Percentiles rank a stretch among this genome's conserved stretches.
phyloP scores from a whole-genome alignment of 2,113 vertebrate species.

The Chionodraco myersi region DNA sequence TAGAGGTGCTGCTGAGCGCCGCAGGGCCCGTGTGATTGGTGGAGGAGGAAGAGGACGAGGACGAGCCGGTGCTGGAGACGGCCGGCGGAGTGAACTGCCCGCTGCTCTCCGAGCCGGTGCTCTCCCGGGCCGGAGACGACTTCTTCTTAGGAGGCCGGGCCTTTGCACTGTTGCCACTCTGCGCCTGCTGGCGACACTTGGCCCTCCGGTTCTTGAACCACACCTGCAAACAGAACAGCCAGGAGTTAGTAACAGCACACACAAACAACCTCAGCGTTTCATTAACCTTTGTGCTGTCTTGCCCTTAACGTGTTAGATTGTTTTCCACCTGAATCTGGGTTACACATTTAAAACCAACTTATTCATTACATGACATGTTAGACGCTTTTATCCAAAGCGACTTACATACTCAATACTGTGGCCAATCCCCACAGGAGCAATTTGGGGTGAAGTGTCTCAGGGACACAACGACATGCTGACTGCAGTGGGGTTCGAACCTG shows the following conservation, averaged over 20 bases:
- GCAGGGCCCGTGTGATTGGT: constrained; percentile 81
- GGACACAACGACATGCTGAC: no score
- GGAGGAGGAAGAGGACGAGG: constrained; percentile 89
- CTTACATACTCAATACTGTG: no score
- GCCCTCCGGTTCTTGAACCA: constrained; percentile 97
- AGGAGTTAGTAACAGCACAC: constrained; percentile 43
- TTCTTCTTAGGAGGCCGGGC: constrained; percentile 96
- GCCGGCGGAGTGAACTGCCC: constrained; percentile 97
- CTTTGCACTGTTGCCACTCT: constrained; percentile 91
- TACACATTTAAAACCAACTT: no score
- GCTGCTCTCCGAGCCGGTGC: constrained; percentile 96
- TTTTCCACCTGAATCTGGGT: no score
- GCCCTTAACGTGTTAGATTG: no score
- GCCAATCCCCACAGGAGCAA: no score
- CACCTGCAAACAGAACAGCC: constrained; percentile 83
- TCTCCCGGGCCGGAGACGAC: constrained; percentile 93
- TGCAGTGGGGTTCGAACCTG: no score
- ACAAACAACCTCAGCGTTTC: constrained; percentile 32
- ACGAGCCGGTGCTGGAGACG: constrained; percentile 92
- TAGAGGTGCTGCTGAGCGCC: constrained; percentile 84
- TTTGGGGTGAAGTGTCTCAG: no score
- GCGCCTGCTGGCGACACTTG: constrained; percentile 94
- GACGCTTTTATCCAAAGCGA: no score
- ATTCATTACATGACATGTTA: no score
- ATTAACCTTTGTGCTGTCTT: background rate